Evolutionary conservation across 2,113 vertebrate species (phyloP).

Genomic region (Lagopus muta): DNA sequence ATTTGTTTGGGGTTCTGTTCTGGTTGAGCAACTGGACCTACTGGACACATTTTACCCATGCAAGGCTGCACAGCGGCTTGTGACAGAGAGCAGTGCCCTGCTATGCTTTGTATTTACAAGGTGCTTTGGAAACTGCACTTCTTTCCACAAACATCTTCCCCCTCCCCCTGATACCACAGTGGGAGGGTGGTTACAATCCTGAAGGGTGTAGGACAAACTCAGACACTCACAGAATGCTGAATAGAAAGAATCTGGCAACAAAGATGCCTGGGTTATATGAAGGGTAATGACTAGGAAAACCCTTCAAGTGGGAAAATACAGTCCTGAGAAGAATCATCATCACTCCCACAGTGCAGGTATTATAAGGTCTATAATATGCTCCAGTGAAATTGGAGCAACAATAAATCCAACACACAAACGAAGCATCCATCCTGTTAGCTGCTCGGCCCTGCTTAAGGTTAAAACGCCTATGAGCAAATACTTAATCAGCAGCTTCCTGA

Average conservation of each 20-base stretch:
- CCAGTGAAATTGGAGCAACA: constrained; percentile 16
- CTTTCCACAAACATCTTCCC: not conserved
- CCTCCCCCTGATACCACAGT: not conserved
- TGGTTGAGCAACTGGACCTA: not conserved
- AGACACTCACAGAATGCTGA: constrained; percentile 14
- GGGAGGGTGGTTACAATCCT: not conserved
- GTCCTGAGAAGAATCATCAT: constrained; percentile 5
- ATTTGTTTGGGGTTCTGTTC: not conserved
- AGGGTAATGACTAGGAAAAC: constrained; percentile 40
- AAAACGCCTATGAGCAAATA: not conserved
- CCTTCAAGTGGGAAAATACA: constrained; percentile 29
- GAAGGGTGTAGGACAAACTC: constrained; percentile 11
- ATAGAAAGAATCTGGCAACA: constrained; percentile 1
- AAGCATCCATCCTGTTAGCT: not conserved
- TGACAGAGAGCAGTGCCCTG: not conserved
- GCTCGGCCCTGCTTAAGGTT: not conserved
- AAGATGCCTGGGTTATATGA: not conserved
- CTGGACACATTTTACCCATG: not conserved
- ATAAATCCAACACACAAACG: not conserved
- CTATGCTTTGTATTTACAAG: not conserved
- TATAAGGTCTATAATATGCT: constrained; percentile 1
- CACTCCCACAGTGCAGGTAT: not conserved
- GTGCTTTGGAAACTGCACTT: not conserved
- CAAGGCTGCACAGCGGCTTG: not conserved
- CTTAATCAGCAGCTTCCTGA: constrained; percentile 4